Conservation (phyloP, 2,888 invertebrate species). For the Euplexia lucipara region DNA sequence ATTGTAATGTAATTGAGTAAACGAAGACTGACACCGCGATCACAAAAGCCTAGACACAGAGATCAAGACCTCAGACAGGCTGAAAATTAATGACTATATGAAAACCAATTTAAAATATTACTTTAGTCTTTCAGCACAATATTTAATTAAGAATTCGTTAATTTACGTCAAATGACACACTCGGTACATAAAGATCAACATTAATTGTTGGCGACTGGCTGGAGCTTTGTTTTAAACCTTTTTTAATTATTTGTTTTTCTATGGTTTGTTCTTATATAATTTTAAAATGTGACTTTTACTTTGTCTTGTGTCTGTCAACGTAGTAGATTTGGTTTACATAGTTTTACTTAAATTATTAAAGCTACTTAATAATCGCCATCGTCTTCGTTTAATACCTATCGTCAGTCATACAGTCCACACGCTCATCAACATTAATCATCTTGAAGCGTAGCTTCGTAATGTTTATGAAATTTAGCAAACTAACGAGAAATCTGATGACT, state of each 20-base stretch:
- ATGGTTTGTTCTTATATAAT: too few species aligned
- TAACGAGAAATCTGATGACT: slow-evolving; percentile 25
- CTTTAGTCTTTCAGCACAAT: slow-evolving; percentile 20
- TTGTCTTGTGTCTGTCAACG: too few species aligned
- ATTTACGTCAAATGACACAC: slow-evolving; percentile 25
- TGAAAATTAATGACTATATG: slow-evolving; percentile 7
- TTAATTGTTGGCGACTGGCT: too few species aligned
- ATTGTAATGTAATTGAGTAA: not conserved
- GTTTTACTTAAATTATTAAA: too few species aligned
- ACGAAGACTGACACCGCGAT: not conserved
- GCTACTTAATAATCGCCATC: too few species aligned
- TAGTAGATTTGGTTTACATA: too few species aligned
- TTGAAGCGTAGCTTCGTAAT: slow-evolving; percentile 23
- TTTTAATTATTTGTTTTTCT: too few species aligned
- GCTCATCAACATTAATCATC: slow-evolving; percentile 55
- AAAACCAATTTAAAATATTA: slow-evolving; percentile 17
- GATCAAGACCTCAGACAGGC: not conserved
- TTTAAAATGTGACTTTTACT: too few species aligned
- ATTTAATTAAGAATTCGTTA: slow-evolving; percentile 27
- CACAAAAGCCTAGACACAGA: not conserved
- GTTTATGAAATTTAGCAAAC: slow-evolving; percentile 83
- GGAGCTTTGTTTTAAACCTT: too few species aligned
- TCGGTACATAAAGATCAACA: too few species aligned
- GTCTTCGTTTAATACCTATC: too few species aligned
- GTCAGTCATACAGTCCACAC: too few species aligned